Conservation (phyloP, 2,888 invertebrate genomes). For the Cataglyphis albicans region DNA sequence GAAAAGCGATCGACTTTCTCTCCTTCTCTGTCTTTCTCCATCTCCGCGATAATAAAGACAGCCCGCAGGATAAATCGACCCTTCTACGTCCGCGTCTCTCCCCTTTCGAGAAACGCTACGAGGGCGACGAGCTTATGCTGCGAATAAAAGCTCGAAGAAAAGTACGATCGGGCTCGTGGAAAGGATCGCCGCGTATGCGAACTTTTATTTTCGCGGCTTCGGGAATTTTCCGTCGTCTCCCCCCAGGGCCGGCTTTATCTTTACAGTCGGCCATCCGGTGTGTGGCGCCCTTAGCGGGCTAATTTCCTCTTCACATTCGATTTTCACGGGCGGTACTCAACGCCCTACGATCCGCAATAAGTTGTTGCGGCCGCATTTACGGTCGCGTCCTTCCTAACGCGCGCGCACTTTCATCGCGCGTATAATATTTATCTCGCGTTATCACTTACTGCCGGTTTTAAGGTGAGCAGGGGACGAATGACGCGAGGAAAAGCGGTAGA, state of each 20-base stretch:
- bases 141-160: conserved; percentile 81
- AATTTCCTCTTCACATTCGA: conserved; percentile 85
- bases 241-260: conserved; percentile 77
- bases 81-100: conserved; percentile 59
- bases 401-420: conserved; percentile 76
- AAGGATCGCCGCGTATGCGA: conserved; percentile 49
- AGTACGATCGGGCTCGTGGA: conserved; percentile 56
- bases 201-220: conserved; percentile 68
- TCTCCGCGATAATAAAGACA: conserved; percentile 80
- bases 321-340: conserved; percentile 83
- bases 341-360: conserved; percentile 74
- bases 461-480: not conserved
- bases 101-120: conserved; percentile 54
- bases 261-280: conserved; percentile 73
- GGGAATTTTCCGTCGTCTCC: conserved; percentile 68
- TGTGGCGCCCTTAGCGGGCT: conserved; percentile 78
- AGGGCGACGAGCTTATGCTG: conserved; percentile 79
- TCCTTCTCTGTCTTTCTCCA: conserved; percentile 42
- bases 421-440: conserved; percentile 85
- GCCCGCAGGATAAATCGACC: conserved; percentile 77
- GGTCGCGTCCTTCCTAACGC: conserved; percentile 51
- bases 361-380: conserved; percentile 75
- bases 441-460: conserved; percentile 78
- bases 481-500: not conserved
- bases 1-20: conserved; percentile 80